Evolutionary conservation across 2,888 invertebrate species (phyloP), one percentile per base, ranked within the genome.

Genomic region (Alitta virens): DNA sequence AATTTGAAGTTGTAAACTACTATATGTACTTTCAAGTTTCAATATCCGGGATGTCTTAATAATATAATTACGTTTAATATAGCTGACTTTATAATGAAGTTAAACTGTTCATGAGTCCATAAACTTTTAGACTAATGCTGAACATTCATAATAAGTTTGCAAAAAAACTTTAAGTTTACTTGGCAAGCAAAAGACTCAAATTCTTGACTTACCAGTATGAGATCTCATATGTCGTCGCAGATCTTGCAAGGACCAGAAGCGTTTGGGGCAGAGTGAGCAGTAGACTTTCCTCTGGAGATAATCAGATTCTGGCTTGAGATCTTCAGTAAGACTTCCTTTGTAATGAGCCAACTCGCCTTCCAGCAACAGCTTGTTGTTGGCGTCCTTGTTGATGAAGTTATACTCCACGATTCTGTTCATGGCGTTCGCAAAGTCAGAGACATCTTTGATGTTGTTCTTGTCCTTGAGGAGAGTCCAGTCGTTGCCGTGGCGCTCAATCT

Each of bases 181-280:
- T n/a, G n/a, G n/a, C n/a, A n/a, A n/a, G n/a, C n/a, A n/a, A n/a
- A n/a, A n/a, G n/a, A n/a, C n/a, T n/a, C n/a, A n/a, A n/a, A n/a
- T n/a, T n/a, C n/a, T n/a, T n/a, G 12, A 33, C 68, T 65, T 66
- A 80, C 80, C 80, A 57, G 78, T 80, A 80, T 96, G 95, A 0
- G 94, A 94, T 23, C 94, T 85, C 92, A 95, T 94, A 82, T 96
- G 96, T 0, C 94, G 88, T 0, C 94, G 86, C 3, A 95, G 84
- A 81, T 96, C 95, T 79, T 95, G 94, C 0, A 94, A 91, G 0
- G 94, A 94, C 94, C 94, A 94, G 84, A 95, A 95, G 53, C 94
- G 88, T 65, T 94, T 90, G 78, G 94, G 87, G 81, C 95, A 96
- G 77, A 95, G 92, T 0, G 94, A 93, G 80, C 95, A 80, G 70